phyloP scores from a whole-genome alignment of 2,797 vertebrate species.

The Adrianichthys oophorus region DNA sequence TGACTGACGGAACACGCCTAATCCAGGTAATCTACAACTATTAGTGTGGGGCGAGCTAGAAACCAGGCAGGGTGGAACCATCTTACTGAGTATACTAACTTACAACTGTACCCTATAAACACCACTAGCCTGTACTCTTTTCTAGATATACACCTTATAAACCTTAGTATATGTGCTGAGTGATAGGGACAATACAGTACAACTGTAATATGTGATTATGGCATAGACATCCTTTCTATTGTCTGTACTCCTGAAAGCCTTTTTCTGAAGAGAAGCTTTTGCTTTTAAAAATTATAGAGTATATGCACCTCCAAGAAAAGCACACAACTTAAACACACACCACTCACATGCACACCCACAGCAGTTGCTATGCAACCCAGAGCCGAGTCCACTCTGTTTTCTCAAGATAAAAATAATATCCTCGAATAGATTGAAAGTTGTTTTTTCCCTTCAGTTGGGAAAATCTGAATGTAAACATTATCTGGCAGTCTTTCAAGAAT shows the following conservation, averaged over 20 bases:
- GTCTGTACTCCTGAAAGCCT: too few species aligned
- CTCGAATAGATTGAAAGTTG: constrained; percentile 23
- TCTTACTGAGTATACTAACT: too few species aligned
- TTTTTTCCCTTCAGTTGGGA: constrained; percentile 9
- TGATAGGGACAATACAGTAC: too few species aligned
- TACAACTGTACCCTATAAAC: constrained; percentile 23
- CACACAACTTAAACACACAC: constrained; percentile 5
- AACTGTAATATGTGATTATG: too few species aligned
- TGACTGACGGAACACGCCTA: too few species aligned
- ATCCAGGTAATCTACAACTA: too few species aligned
- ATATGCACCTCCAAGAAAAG: neutral
- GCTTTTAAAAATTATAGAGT: too few species aligned
- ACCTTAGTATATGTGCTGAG: neutral
- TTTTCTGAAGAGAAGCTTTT: too few species aligned
- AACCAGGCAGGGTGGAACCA: too few species aligned
- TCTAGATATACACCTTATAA: constrained; percentile 15
- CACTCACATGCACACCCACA: constrained; percentile 24
- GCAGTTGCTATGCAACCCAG: constrained; percentile 76
- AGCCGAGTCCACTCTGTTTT: constrained; percentile 57
- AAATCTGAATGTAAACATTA: constrained; percentile 7
- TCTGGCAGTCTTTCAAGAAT: constrained; percentile 4
- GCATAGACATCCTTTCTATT: too few species aligned
- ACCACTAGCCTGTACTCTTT: constrained; percentile 36
- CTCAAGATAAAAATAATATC: constrained; percentile 35
- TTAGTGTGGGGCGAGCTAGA: too few species aligned